These are phyloP conservation scores for Alcis repandata DNA, from an alignment of 2,888 invertebrate genomes.

Conservation along the genomic window DNA sequence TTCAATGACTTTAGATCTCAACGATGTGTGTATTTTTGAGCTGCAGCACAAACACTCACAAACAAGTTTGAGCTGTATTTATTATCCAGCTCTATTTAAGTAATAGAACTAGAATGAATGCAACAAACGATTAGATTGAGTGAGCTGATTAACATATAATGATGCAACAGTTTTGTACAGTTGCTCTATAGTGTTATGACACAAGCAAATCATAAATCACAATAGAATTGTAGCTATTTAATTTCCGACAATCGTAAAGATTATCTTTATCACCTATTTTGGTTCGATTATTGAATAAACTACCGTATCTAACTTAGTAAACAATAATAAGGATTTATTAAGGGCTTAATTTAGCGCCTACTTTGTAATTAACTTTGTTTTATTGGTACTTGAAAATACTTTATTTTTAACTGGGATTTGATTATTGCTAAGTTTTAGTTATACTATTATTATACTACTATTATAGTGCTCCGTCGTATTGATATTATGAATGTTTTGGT, in stretches of 20 bases:
- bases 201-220: slow-evolving; percentile 50
- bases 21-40: slow-evolving; percentile 3
- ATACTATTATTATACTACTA: too few relatives aligned
- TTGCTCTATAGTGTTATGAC: slow-evolving; percentile 44
- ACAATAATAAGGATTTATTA: too few relatives aligned
- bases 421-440: too few relatives aligned
- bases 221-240: slow-evolving; percentile 37
- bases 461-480: too few relatives aligned
- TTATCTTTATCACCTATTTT: slow-evolving; percentile 8
- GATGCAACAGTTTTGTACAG: slow-evolving; percentile 46
- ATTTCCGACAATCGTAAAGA: slow-evolving; percentile 6
- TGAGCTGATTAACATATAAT: slow-evolving; percentile 47
- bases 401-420: too few relatives aligned
- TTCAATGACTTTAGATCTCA: too few relatives aligned
- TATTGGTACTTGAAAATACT: too few relatives aligned
- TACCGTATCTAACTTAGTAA: too few relatives aligned
- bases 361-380: too few relatives aligned
- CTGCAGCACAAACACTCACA: too few relatives aligned
- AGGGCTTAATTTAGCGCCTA: too few relatives aligned
- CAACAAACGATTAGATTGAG: slow-evolving; percentile 59
- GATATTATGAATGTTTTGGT: too few relatives aligned
- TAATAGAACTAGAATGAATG: slow-evolving; percentile 46
- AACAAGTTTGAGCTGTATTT: slow-evolving; percentile 10
- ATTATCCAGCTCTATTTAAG: slow-evolving; percentile 22
- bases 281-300: not conserved